Conservation (phyloP, 2,888 invertebrate genomes). For the Amblyteles armatorius region DNA sequence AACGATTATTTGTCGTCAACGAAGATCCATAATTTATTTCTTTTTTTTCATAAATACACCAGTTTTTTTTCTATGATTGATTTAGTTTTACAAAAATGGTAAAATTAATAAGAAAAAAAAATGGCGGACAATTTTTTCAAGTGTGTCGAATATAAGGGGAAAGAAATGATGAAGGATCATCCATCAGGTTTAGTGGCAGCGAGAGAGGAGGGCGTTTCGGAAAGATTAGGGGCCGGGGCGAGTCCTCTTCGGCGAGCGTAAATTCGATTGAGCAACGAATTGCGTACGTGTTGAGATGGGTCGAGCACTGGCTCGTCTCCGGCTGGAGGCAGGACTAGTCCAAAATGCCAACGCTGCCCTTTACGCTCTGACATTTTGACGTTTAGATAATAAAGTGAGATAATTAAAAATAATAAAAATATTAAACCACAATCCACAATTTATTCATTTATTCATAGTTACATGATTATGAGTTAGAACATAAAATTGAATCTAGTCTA, state of each 20-base stretch:
- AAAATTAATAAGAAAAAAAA: too few species aligned
- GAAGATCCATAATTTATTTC: too few species aligned
- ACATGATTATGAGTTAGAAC: too few species aligned
- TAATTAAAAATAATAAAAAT: neutral
- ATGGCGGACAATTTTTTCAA: too few species aligned
- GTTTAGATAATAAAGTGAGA: slow-evolving; percentile 30
- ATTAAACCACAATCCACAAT: neutral
- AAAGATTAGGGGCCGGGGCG: neutral
- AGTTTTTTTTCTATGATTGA: too few species aligned
- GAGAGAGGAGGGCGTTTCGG: neutral
- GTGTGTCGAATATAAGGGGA: too few species aligned
- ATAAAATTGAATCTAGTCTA: too few species aligned
- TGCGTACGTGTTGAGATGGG: slow-evolving; percentile 52
- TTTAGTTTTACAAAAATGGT: too few species aligned
- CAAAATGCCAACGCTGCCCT: slow-evolving; percentile 74
- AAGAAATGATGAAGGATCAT: too few species aligned
- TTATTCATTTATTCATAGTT: too few species aligned
- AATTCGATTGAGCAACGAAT: slow-evolving; percentile 52
- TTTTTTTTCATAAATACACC: too few species aligned
- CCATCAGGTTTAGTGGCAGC: neutral
- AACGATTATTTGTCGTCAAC: too few species aligned
- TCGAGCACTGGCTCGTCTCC: neutral
- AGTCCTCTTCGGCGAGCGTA: slow-evolving; percentile 3
- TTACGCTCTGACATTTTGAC: slow-evolving; percentile 72
- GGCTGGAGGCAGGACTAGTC: slow-evolving; percentile 36